Evolutionary conservation across 2,888 invertebrate genomes (phyloP), one percentile per base, ranked within the genome.

Genomic region (Coecobrya sp.): DNA sequence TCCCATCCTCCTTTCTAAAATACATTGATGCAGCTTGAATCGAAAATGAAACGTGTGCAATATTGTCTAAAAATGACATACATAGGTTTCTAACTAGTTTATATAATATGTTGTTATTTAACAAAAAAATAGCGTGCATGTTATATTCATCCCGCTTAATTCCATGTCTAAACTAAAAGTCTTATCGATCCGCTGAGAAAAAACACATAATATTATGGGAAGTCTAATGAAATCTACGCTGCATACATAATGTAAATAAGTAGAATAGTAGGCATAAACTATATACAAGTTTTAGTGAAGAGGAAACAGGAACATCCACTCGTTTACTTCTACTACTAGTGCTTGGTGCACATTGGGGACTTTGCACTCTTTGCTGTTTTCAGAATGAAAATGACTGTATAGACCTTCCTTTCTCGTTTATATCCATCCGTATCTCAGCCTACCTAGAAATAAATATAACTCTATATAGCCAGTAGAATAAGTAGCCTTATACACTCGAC

Each of bases 211-310:
- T 79, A 27, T 79, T 55, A 79, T 79, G 52, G 49, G 22, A 79
- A 52, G 79, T 52, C 55, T 79, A 79, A 79, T 79, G 79, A 79
- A 79, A 79, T 79, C 79, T 79, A 79, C 52, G 79, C 52, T 52
- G 79, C 79, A 79, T 79, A 27, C 79, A 79, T 79, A 79, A 79
- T 79, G 52, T 16, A 16, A 79, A 16, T 8, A 16, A 1, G 7
- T 11, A 7, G 16, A n/a, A 59, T n/a, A 11, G 45, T 49, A 25
- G 45, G 19, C 45, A 76, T 22, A n/a, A 11, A 16, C 1, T 30
- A 25, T 25, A 19, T 0, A 27, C 65, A 68, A 55, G 13, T 27
- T 79, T 79, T 55, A 30, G 25, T 76, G 30, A 79, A 79, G 16
- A 79, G 27, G 27, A 52, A 55, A 13, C 22, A 76, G 49, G 25